These are phyloP conservation scores for Saxidomus purpurata DNA, from an alignment of 1,140 invertebrate species.

Conservation along the genomic window DNA sequence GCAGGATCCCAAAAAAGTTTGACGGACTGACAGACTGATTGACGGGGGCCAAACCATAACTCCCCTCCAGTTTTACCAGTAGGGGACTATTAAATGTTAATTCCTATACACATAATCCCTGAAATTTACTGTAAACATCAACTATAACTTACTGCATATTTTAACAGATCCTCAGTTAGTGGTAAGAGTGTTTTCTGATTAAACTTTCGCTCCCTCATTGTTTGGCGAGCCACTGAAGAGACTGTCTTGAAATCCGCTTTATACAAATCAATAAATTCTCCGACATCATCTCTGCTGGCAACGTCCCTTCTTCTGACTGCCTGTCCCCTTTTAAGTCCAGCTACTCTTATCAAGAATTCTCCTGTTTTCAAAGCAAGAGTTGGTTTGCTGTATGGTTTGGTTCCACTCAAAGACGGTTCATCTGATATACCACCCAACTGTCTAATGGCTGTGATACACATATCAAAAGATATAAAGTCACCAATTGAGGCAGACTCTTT, in stretches of 20 bases:
- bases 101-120: too few relatives aligned
- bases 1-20: too few relatives aligned
- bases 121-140: too few relatives aligned
- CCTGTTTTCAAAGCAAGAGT: not conserved
- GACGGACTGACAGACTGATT: too few relatives aligned
- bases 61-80: too few relatives aligned
- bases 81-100: too few relatives aligned
- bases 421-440: not conserved
- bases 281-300: not conserved
- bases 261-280: not conserved
- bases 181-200: not conserved
- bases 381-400: not conserved
- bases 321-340: not conserved
- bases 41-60: too few relatives aligned
- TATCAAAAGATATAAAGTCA: not conserved
- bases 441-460: not conserved
- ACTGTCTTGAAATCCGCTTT: not conserved
- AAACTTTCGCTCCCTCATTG: not conserved
- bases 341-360: not conserved
- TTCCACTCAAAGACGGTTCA: not conserved
- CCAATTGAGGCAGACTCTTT: not conserved
- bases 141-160: not conserved
- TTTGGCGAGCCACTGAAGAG: not conserved
- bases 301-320: not conserved
- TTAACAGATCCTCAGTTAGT: constrained; percentile 1